Conservation (phyloP, 2,797 vertebrate genomes). For the Sus cebifrons region DNA sequence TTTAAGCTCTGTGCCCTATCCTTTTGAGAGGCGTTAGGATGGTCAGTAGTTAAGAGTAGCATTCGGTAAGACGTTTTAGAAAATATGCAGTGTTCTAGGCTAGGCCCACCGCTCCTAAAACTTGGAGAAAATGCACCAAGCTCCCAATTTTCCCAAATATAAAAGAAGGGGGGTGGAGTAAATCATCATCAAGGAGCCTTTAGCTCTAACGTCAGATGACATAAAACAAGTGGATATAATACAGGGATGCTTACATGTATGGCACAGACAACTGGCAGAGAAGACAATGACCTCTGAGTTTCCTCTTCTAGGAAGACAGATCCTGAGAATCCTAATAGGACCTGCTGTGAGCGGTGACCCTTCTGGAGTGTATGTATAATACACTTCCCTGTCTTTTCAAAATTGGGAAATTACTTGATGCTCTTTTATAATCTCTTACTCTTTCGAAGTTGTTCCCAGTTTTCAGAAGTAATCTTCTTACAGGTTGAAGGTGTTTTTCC, state of each 20-base stretch:
- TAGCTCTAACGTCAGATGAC: background rate
- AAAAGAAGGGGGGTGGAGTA: slow-evolving; percentile 12
- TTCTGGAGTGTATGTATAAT: background rate
- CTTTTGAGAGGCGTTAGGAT: background rate
- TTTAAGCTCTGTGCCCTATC: background rate
- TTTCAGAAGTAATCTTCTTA: slow-evolving; percentile 54
- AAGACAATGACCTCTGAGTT: background rate
- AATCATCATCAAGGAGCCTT: background rate
- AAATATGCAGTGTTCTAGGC: background rate
- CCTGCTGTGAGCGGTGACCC: background rate
- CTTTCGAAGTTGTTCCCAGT: background rate
- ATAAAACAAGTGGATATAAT: background rate
- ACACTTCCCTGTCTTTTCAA: slow-evolving; percentile 33
- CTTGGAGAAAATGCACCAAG: background rate
- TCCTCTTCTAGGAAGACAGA: background rate
- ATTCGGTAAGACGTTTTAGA: background rate
- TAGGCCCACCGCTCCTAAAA: background rate
- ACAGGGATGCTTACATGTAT: background rate
- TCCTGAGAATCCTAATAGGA: background rate
- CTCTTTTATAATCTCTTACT: slow-evolving; percentile 42
- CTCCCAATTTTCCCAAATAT: background rate
- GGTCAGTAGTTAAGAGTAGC: background rate
- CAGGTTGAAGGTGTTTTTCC: slow-evolving; percentile 24
- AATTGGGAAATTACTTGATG: slow-evolving; percentile 23
- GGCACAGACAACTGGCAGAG: background rate